A percentile compares a stretch with the other conserved stretches of the same genome.
Evolutionary conservation across 2,888 invertebrate species (phyloP).

Genomic region (Oxystoma pomonae): DNA sequence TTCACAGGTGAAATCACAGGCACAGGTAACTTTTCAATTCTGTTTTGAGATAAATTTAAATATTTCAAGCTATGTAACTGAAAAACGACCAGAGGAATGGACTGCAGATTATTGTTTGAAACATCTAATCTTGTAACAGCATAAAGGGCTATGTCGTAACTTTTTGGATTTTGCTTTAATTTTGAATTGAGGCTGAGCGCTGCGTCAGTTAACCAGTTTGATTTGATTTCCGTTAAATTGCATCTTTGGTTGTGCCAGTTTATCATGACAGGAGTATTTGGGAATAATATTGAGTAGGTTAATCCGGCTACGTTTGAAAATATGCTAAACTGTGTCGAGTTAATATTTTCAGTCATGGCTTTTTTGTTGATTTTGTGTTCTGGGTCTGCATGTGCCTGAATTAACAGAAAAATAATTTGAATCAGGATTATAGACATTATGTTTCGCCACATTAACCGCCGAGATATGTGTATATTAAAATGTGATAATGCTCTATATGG

Average conservation of each 20-base stretch:
- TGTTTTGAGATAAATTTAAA: constrained; percentile 86
- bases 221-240: constrained; percentile 64
- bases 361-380: constrained; percentile 92
- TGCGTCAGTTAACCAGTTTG: constrained; percentile 81
- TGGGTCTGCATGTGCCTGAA: constrained; percentile 79
- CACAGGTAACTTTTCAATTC: constrained; percentile 70
- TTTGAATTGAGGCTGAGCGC: constrained; percentile 81
- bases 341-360: constrained; percentile 65
- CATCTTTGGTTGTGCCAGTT: constrained; percentile 87
- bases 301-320: constrained; percentile 55
- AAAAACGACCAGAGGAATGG: constrained; percentile 79
- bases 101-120: constrained; percentile 79
- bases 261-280: constrained; percentile 79
- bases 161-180: constrained; percentile 64
- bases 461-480: too few relatives aligned
- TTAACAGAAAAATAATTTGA: constrained; percentile 14
- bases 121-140: constrained; percentile 93
- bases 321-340: constrained; percentile 52
- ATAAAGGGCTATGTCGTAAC: constrained; percentile 69
- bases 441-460: too few relatives aligned
- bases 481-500: too few relatives aligned
- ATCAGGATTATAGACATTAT: too few relatives aligned
- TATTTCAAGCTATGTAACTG: constrained; percentile 76
- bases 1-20: constrained; percentile 41
- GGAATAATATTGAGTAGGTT: constrained; percentile 76